phyloP scores from a whole-genome alignment of 2,888 invertebrate genomes.

The Dermolepida albohirtum region DNA sequence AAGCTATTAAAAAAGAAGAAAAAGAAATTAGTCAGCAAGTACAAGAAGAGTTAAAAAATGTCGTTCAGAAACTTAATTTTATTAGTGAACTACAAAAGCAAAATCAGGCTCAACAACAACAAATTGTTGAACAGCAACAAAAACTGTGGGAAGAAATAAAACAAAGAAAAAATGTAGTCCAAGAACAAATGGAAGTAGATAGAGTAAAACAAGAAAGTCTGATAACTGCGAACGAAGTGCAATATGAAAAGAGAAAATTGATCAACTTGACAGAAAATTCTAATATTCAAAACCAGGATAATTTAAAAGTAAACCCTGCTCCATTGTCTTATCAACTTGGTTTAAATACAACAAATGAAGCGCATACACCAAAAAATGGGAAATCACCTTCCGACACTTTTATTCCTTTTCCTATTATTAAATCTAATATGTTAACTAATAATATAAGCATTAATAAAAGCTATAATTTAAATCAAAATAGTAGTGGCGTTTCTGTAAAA shows the following conservation, averaged over 20 bases:
- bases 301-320: conserved; percentile 33
- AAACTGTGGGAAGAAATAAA: conserved; percentile 72
- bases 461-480: neutral
- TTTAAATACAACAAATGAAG: conserved; percentile 33
- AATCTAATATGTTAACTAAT: conserved; percentile 31
- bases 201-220: conserved; percentile 44
- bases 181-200: conserved; percentile 53
- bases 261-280: conserved; percentile 14
- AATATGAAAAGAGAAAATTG: conserved; percentile 45
- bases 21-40: conserved; percentile 63
- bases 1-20: conserved; percentile 65
- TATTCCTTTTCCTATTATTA: conserved; percentile 42
- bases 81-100: conserved; percentile 76
- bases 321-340: conserved; percentile 47
- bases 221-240: conserved; percentile 59
- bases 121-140: conserved; percentile 76
- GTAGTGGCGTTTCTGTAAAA: neutral
- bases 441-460: conserved; percentile 16
- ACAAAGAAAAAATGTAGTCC: conserved; percentile 65
- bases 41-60: conserved; percentile 58
- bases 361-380: conserved; percentile 1
- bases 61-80: conserved; percentile 62
- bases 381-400: conserved; percentile 8
- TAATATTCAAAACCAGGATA: neutral
- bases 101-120: conserved; percentile 73